Percentiles rank a stretch among this genome's conserved stretches.
Evolutionary conservation across 2,113 vertebrate species (phyloP).

Genomic region (Macrotis lagotis): DNA sequence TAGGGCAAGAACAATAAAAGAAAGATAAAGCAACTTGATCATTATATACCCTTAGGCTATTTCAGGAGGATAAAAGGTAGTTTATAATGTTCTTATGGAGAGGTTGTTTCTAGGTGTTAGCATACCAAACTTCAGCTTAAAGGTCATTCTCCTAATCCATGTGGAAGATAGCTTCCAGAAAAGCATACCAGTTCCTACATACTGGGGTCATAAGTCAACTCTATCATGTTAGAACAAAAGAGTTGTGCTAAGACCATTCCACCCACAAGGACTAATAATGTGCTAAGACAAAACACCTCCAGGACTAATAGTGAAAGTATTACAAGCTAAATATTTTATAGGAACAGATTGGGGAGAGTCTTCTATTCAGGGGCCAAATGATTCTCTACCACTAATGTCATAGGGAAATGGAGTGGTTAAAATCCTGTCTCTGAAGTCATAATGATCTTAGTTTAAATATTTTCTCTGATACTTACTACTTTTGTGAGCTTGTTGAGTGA

Average conservation of each 20-base stretch:
- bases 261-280: neutral
- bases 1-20: neutral
- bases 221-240: neutral
- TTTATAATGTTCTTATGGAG: neutral
- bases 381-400: neutral
- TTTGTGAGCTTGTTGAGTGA: neutral
- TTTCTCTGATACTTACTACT: neutral
- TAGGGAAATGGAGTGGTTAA: neutral
- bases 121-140: neutral
- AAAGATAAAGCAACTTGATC: neutral
- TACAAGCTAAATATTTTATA: neutral
- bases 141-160: neutral
- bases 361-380: neutral
- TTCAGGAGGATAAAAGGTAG: neutral
- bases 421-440: neutral
- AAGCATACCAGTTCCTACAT: neutral
- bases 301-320: neutral
- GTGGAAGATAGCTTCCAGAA: neutral
- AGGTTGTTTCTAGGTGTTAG: neutral
- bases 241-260: neutral
- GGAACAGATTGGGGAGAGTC: neutral
- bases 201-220: neutral
- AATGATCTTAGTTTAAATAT: neutral
- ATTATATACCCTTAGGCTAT: neutral
- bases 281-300: neutral